Evolutionary conservation across 92 coral and sea anemone species (phyloP).

Genomic region (Parazoanthus darwini): DNA sequence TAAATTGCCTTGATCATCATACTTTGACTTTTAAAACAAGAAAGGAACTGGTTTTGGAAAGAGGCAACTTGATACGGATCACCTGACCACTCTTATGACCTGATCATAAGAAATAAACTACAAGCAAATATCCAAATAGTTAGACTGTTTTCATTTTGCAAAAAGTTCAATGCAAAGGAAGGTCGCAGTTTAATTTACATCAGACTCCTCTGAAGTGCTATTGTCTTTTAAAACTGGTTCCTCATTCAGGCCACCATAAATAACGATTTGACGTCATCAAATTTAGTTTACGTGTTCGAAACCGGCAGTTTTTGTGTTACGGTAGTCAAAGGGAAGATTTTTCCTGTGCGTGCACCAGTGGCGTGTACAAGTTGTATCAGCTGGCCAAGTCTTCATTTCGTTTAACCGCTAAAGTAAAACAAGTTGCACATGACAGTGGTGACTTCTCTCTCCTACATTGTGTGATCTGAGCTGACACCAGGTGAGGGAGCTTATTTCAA

Average conservation of each 20-base stretch:
- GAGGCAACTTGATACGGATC: no score
- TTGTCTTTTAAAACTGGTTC: no score
- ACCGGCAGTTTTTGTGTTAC: not conserved
- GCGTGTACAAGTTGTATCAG: not conserved
- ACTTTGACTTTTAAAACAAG: no score
- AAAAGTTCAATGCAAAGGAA: not conserved
- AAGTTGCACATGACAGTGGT: not conserved
- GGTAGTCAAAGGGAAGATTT: not conserved
- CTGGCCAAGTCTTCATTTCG: not conserved
- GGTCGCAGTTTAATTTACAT: not conserved
- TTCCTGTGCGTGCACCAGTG: not conserved
- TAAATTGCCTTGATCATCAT: no score
- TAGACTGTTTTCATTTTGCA: not conserved
- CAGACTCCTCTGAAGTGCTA: no score
- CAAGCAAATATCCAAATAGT: no score
- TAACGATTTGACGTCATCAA: not conserved
- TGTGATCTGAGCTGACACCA: no score
- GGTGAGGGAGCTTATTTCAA: not conserved
- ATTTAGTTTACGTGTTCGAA: no score
- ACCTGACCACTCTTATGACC: no score
- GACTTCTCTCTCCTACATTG: not conserved
- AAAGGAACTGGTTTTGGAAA: no score
- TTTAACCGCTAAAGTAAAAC: not conserved
- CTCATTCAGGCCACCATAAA: not conserved
- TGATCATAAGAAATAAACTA: no score